Evolutionary conservation across 2,888 invertebrate species (phyloP).

Genomic region (Polyploca ridens): DNA sequence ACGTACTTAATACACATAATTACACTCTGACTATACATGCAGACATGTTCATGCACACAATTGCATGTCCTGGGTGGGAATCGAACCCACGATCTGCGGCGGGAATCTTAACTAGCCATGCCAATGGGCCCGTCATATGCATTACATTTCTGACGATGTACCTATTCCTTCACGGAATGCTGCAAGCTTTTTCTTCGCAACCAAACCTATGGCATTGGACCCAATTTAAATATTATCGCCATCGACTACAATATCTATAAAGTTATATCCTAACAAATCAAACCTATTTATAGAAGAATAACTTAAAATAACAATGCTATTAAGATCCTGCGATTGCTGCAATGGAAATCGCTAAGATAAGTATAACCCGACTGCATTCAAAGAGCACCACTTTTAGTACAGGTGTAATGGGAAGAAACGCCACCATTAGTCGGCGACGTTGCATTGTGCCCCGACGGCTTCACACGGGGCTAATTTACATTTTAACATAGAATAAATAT

Average conservation of each 20-base stretch:
- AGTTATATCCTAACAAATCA: constrained; percentile 5
- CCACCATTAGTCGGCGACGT: constrained; percentile 30
- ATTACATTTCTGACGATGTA: too few species aligned
- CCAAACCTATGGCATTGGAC: too few species aligned
- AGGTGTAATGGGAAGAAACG: constrained; percentile 30
- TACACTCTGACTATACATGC: too few species aligned
- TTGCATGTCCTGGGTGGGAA: too few species aligned
- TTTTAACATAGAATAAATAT: constrained; percentile 43
- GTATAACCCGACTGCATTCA: constrained; percentile 22
- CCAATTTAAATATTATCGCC: neutral
- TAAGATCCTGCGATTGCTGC: neutral
- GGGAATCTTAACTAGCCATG: too few species aligned
- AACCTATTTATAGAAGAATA: neutral
- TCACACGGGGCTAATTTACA: constrained; percentile 50
- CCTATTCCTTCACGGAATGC: too few species aligned
- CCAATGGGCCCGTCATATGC: too few species aligned
- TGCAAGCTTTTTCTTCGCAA: too few species aligned
- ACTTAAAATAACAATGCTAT: neutral
- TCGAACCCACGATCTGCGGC: too few species aligned
- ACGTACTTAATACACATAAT: too few species aligned
- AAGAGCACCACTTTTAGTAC: constrained; percentile 20
- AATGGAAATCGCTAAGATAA: constrained; percentile 22
- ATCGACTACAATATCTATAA: neutral
- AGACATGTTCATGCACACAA: too few species aligned
- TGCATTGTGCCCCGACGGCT: constrained; percentile 29